These are phyloP conservation scores for Erannis defoliaria DNA, from an alignment of 2,888 invertebrate species.

Conservation along the genomic window DNA sequence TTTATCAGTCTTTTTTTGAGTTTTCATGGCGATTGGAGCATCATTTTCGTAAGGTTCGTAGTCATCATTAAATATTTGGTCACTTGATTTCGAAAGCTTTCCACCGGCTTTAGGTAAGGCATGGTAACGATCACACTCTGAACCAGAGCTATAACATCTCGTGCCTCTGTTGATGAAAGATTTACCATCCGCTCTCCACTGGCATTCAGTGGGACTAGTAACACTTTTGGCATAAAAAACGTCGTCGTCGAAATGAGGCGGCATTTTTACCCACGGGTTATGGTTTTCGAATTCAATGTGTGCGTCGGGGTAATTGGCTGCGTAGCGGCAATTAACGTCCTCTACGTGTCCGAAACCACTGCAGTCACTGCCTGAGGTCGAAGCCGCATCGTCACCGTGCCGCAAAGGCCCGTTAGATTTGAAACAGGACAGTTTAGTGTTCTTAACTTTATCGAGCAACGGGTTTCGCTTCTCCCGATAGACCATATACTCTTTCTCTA, in stretches of 20 bases:
- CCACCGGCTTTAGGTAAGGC: conserved; percentile 76
- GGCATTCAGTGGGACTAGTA: conserved; percentile 70
- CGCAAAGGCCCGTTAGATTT: conserved; percentile 85
- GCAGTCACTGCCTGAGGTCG: conserved; percentile 84
- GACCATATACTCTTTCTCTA: conserved; percentile 87
- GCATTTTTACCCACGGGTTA: conserved; percentile 82
- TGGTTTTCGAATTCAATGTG: conserved; percentile 82
- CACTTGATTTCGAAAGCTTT: conserved; percentile 83
- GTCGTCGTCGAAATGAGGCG: conserved; percentile 79
- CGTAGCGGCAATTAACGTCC: conserved; percentile 73
- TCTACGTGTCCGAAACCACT: conserved; percentile 83
- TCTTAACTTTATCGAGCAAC: conserved; percentile 90
- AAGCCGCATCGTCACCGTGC: conserved; percentile 80
- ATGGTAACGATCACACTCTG: conserved; percentile 82
- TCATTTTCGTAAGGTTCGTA: conserved; percentile 73
- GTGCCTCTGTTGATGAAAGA: conserved; percentile 75
- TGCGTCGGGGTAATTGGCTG: conserved; percentile 68
- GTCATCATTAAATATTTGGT: conserved; percentile 84
- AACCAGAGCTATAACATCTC: conserved; percentile 83
- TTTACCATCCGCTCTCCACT: conserved; percentile 73
- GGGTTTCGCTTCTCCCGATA: conserved; percentile 90
- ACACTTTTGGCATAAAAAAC: conserved; percentile 77
- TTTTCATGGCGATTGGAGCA: conserved; percentile 64
- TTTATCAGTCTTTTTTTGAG: conserved; percentile 83
- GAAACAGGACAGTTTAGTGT: conserved; percentile 90